Percentiles rank a stretch among this genome's conserved stretches.
Evolutionary conservation across 2,113 vertebrate species (phyloP).

Genomic region (Columba livia): DNA sequence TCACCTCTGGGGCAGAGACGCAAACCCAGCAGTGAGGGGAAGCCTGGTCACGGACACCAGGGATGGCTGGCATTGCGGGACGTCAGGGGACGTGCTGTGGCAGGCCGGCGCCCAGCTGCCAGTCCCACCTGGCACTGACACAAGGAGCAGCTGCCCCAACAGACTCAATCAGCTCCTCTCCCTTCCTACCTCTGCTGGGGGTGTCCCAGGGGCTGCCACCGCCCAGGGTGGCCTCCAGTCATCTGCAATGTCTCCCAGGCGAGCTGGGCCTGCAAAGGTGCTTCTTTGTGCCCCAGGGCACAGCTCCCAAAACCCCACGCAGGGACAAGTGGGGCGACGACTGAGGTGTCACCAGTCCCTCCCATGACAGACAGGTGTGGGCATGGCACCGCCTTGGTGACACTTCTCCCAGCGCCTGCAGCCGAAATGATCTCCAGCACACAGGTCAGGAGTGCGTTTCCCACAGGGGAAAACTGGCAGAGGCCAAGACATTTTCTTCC

Average conservation of each 20-base stretch:
- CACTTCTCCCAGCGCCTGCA: background rate
- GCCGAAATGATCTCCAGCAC: background rate
- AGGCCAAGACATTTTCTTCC: accelerated
- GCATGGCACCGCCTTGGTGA: accelerated
- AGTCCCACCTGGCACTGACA: background rate
- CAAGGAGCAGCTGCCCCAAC: background rate
- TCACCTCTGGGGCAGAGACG: background rate
- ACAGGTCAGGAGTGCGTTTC: background rate
- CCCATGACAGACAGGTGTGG: background rate
- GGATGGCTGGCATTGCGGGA: background rate
- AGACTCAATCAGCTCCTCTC: background rate
- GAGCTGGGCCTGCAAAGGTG: background rate
- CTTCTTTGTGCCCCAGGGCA: background rate
- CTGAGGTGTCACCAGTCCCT: background rate
- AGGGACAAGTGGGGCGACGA: background rate
- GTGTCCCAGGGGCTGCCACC: background rate
- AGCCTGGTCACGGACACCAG: background rate
- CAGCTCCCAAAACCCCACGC: background rate
- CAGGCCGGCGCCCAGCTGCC: background rate
- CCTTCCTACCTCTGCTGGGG: background rate
- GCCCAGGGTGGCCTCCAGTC: background rate
- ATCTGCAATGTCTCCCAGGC: background rate
- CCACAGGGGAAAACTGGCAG: background rate
- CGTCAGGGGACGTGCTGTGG: background rate
- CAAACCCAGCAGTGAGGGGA: background rate